Percentiles rank a stretch among this genome's conserved stretches.
Evolutionary conservation across 2,888 invertebrate genomes (phyloP).

Genomic region (Melanostoma scalare): DNA sequence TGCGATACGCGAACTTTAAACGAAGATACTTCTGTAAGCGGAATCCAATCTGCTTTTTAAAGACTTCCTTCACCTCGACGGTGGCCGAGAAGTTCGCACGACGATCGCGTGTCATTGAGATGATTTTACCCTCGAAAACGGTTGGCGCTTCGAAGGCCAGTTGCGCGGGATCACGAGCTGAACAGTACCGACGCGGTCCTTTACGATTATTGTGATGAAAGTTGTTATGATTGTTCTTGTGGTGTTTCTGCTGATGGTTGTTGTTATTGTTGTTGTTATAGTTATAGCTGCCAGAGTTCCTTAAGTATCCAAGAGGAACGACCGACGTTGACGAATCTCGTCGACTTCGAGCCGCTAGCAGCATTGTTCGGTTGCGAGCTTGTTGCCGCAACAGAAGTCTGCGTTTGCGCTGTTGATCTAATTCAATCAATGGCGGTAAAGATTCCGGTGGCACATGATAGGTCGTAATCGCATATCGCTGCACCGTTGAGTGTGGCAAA

Average conservation of each 20-base stretch:
- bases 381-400: constrained; percentile 61
- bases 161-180: constrained; percentile 85
- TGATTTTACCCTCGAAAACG: constrained; percentile 86
- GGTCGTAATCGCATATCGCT: constrained; percentile 71
- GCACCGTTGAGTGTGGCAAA: constrained; percentile 38
- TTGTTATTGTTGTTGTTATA: constrained; percentile 60
- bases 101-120: constrained; percentile 85
- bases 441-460: constrained; percentile 67
- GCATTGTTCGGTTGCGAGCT: constrained; percentile 56
- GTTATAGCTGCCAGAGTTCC: constrained; percentile 54
- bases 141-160: constrained; percentile 86
- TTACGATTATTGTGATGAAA: constrained; percentile 73
- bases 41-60: constrained; percentile 84
- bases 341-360: constrained; percentile 77
- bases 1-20: constrained; percentile 80
- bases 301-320: constrained; percentile 43
- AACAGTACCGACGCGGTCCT: constrained; percentile 83
- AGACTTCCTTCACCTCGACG: constrained; percentile 86
- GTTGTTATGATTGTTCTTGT: constrained; percentile 51
- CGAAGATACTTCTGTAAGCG: constrained; percentile 79
- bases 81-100: constrained; percentile 86
- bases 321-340: constrained; percentile 76
- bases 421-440: constrained; percentile 54
- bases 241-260: constrained; percentile 50
- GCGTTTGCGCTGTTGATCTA: constrained; percentile 38